Conservation (phyloP, 2,113 vertebrate genomes). For the Brachirus orientalis region DNA sequence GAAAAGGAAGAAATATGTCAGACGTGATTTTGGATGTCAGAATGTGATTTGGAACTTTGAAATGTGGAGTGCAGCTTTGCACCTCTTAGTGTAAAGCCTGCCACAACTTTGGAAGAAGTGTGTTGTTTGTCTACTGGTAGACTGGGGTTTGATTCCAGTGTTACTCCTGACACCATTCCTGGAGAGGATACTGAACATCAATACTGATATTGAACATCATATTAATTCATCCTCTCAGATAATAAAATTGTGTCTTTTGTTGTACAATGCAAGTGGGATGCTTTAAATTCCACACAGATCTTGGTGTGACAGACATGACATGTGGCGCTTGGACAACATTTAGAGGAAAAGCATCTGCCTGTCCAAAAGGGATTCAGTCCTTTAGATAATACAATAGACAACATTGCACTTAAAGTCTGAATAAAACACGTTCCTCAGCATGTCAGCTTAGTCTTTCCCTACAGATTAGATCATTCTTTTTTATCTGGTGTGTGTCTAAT, state of each 20-base stretch:
- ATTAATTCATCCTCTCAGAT: background rate
- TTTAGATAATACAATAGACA: constrained; percentile 32
- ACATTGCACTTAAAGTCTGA: constrained; percentile 66
- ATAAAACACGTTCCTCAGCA: constrained; percentile 57
- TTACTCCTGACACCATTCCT: no score
- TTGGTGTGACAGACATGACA: constrained; percentile 52
- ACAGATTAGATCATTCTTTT: constrained; percentile 65
- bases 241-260: constrained; percentile 1
- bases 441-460: constrained; percentile 44
- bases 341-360: constrained; percentile 51
- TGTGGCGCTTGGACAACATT: constrained; percentile 27
- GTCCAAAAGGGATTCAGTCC: constrained; percentile 54
- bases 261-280: constrained; percentile 10
- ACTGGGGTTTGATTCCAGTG: no score
- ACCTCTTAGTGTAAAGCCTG: no score
- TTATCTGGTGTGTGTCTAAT: constrained; percentile 33
- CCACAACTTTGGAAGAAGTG: no score
- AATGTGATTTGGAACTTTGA: no score
- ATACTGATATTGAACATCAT: no score
- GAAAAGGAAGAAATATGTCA: constrained; percentile 3
- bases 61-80: no score
- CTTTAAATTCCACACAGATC: constrained; percentile 27
- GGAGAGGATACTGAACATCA: no score
- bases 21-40: background rate
- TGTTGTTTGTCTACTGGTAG: no score